Conservation (phyloP, 30 jellyfish, hydroid and myxozoan genomes). For the Aurelia sp. region DNA sequence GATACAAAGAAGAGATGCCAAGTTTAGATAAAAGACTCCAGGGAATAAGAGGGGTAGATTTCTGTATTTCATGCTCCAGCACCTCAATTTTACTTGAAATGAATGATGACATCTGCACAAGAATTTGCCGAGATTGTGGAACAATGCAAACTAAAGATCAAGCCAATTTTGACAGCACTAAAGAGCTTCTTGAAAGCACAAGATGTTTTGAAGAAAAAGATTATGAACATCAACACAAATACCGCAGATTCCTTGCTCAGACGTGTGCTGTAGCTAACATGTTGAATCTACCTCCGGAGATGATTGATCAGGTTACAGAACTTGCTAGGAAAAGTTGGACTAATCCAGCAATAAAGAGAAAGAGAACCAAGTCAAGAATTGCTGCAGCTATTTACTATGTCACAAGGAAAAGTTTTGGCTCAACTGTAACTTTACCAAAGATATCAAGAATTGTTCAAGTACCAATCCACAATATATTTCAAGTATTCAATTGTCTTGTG, state of each 20-base stretch:
- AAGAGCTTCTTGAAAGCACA: background rate
- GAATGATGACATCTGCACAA: background rate
- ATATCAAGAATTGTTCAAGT: conserved; percentile 22
- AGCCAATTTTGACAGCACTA: background rate
- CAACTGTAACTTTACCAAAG: background rate
- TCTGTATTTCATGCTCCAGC: conserved; percentile 29
- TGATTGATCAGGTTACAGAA: conserved; percentile 18
- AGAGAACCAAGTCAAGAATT: conserved; percentile 28
- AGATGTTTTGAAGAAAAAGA: background rate
- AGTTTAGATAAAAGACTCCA: no score
- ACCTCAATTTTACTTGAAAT: no score
- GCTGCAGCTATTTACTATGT: conserved; percentile 54
- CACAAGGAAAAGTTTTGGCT: background rate
- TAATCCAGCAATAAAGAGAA: conserved; percentile 1
- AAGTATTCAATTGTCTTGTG: background rate
- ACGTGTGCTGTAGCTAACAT: conserved; percentile 11
- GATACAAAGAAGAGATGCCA: no score
- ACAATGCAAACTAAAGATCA: conserved; percentile 32
- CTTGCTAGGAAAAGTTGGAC: conserved; percentile 24
- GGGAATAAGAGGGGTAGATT: background rate
- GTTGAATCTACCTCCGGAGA: conserved; percentile 25
- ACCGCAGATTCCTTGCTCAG: conserved; percentile 38
- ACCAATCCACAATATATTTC: background rate
- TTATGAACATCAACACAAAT: background rate
- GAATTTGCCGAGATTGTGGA: conserved; percentile 52